Evolutionary conservation across 1,140 invertebrate species (phyloP).

Genomic region (Tenebrio molitor): DNA sequence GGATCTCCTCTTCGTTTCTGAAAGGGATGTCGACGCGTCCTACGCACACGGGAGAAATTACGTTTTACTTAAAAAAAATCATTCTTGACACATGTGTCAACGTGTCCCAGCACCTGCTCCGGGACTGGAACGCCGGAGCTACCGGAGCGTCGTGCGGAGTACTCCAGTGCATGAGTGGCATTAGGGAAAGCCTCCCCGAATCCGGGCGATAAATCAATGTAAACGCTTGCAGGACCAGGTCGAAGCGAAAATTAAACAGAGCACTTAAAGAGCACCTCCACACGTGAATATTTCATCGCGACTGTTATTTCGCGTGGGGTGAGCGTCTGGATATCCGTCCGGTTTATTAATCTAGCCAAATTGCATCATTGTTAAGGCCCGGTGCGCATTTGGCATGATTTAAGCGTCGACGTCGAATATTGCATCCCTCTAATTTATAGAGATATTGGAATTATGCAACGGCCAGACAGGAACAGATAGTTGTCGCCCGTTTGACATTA

Average conservation of each 20-base stretch:
- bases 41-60: too few species aligned
- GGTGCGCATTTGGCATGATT: conserved; percentile 25
- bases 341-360: background rate
- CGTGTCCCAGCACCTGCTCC: too few species aligned
- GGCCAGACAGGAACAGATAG: conserved; percentile 15
- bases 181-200: background rate
- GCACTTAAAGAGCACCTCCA: background rate
- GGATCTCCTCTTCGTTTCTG: too few species aligned
- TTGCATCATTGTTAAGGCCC: conserved; percentile 13
- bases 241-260: background rate
- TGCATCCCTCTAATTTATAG: conserved; percentile 32
- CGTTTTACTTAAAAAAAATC: too few species aligned
- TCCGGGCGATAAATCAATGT: conserved; percentile 7
- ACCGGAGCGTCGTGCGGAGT: background rate
- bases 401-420: background rate
- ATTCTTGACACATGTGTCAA: too few species aligned
- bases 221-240: background rate
- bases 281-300: background rate
- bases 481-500: conserved; percentile 33
- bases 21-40: too few species aligned
- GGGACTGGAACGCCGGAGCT: too few species aligned
- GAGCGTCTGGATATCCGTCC: too few species aligned
- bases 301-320: too few species aligned
- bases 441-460: conserved; percentile 32
- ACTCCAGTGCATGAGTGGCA: background rate